Percentiles rank a stretch among this genome's conserved stretches.
phyloP scores from a whole-genome alignment of 2,797 vertebrate genomes.

The Dendrocincla tyrannina region DNA sequence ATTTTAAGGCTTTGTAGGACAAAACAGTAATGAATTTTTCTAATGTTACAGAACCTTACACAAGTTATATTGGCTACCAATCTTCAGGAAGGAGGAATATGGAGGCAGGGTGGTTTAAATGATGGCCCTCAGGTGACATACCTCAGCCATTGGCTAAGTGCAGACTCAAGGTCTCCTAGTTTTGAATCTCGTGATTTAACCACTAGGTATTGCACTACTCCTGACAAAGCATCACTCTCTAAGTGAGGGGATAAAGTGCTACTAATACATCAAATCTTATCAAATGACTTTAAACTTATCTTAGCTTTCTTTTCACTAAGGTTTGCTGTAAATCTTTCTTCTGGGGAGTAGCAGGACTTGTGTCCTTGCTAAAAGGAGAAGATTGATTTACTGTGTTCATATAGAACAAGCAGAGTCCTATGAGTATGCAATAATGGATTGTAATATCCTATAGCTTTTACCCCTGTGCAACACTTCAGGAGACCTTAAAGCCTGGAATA shows the following conservation, averaged over 20 bases:
- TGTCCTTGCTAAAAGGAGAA: slow-evolving; percentile 64
- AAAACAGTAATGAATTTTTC: neutral
- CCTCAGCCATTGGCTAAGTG: neutral
- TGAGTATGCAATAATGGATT: slow-evolving; percentile 43
- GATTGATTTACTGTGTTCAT: slow-evolving; percentile 67
- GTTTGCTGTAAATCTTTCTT: slow-evolving; percentile 64
- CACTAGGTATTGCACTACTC: slow-evolving; percentile 7
- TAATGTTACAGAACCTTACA: neutral
- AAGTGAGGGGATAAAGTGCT: slow-evolving; percentile 49
- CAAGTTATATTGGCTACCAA: neutral
- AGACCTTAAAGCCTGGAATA: slow-evolving; percentile 16
- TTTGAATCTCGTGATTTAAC: slow-evolving; percentile 33
- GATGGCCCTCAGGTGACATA: neutral
- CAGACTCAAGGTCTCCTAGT: slow-evolving; percentile 43
- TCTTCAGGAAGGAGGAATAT: neutral
- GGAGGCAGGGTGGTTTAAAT: neutral
- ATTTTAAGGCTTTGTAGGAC: neutral
- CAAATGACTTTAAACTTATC: slow-evolving; percentile 62
- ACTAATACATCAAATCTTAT: slow-evolving; percentile 71
- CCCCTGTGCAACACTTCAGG: neutral
- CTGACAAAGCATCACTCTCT: slow-evolving; percentile 43
- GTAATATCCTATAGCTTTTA: slow-evolving; percentile 2
- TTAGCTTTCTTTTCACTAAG: slow-evolving; percentile 55
- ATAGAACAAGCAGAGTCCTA: neutral
- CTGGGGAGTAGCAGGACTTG: neutral